Percentiles rank a stretch among this genome's conserved stretches.
These are phyloP conservation scores for Hemaris fuciformis DNA, from an alignment of 2,888 invertebrate genomes.

Conservation along the genomic window DNA sequence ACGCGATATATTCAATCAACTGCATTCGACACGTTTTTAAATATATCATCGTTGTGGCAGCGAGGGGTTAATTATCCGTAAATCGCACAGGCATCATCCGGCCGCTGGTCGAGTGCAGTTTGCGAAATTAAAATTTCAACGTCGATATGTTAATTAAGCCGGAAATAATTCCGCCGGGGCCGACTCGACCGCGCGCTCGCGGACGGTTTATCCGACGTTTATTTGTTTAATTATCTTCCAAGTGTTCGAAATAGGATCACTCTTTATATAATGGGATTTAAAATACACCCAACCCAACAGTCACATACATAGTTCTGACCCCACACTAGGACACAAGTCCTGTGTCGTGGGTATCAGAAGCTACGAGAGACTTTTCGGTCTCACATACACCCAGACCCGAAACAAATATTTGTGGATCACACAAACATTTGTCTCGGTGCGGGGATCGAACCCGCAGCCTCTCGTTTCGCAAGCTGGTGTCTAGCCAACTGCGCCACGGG, in stretches of 20 bases:
- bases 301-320: no score
- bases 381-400: no score
- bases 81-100: conserved; percentile 22
- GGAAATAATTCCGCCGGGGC: conserved; percentile 32
- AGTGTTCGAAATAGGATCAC: background rate
- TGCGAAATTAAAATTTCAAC: conserved; percentile 45
- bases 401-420: no score
- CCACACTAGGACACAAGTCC: no score
- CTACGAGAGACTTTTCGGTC: no score
- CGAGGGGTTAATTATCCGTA: conserved; percentile 46
- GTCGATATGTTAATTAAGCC: conserved; percentile 47
- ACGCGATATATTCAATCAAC: conserved; percentile 46
- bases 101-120: conserved; percentile 17
- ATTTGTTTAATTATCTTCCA: conserved; percentile 3
- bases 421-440: no score
- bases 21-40: conserved; percentile 45
- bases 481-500: no score
- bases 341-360: no score
- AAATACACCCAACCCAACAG: no score
- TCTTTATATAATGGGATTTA: no score
- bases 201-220: background rate
- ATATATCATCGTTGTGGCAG: conserved; percentile 35
- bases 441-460: no score
- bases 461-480: no score
- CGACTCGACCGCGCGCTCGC: conserved; percentile 16